These are phyloP conservation scores for Lipophrys pholis DNA, from an alignment of 2,113 vertebrate species.

Conservation along the genomic window DNA sequence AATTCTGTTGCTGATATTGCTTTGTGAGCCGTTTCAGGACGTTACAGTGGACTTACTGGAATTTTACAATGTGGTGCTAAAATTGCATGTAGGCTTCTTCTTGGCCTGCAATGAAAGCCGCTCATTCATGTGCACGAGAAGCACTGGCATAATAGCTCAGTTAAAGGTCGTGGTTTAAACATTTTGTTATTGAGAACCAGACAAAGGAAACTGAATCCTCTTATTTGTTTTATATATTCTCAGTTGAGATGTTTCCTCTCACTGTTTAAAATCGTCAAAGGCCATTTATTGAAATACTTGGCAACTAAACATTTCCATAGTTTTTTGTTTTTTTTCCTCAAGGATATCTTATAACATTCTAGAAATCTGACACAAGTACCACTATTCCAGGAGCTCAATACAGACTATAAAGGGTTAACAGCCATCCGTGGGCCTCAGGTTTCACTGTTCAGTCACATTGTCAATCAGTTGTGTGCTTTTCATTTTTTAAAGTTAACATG, in stretches of 20 bases:
- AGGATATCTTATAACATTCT: too few species aligned
- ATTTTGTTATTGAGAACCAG: not conserved
- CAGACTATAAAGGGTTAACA: not conserved
- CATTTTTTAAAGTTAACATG: slow-evolving; percentile 8
- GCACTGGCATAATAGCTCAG: not conserved
- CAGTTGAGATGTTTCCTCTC: too few species aligned
- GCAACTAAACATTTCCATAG: not conserved
- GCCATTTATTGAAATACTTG: not conserved
- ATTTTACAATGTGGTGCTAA: slow-evolving; percentile 51
- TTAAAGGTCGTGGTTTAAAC: not conserved
- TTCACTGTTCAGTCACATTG: slow-evolving; percentile 48
- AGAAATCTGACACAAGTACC: too few species aligned
- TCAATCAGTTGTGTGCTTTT: slow-evolving; percentile 10
- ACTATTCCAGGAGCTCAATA: too few species aligned
- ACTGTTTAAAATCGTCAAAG: too few species aligned
- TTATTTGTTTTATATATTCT: not conserved
- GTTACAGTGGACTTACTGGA: slow-evolving; percentile 38
- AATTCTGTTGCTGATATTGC: not conserved
- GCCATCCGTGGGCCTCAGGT: slow-evolving; percentile 7
- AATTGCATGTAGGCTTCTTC: slow-evolving; percentile 21
- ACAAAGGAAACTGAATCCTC: not conserved
- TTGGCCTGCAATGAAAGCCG: slow-evolving; percentile 12
- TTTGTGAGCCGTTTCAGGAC: not conserved
- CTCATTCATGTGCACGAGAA: slow-evolving; percentile 11
- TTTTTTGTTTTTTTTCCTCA: too few species aligned